A percentile compares a stretch with the other conserved stretches of the same genome.
Evolutionary conservation across 92 coral and sea anemone genomes (phyloP).

Genomic region (Porites divaricata): DNA sequence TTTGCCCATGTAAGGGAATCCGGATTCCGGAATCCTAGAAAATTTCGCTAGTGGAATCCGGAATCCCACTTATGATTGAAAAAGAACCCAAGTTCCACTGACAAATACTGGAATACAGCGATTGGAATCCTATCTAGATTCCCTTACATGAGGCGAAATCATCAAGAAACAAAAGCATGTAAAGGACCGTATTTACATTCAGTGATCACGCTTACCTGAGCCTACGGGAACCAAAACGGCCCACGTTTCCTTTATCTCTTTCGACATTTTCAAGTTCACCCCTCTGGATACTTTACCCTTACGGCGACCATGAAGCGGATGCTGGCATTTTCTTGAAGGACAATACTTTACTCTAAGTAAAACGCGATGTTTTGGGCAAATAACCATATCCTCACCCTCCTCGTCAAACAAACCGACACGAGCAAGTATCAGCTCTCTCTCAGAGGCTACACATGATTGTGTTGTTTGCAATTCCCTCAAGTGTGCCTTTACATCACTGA

Average conservation of each 20-base stretch:
- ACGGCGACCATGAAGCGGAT: slow-evolving; percentile 30
- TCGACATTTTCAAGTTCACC: slow-evolving; percentile 13
- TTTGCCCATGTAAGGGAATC: too few relatives aligned
- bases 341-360: slow-evolving; percentile 13
- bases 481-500: slow-evolving; percentile 22
- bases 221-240: slow-evolving; percentile 27
- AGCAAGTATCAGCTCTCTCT: slow-evolving; percentile 13
- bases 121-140: slow-evolving; percentile 13
- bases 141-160: slow-evolving; percentile 9
- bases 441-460: slow-evolving; percentile 23
- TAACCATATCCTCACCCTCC: slow-evolving; percentile 17
- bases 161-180: slow-evolving; percentile 4
- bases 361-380: slow-evolving; percentile 37
- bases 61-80: too few relatives aligned
- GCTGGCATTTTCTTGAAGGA: slow-evolving; percentile 9
- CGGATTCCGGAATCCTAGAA: too few relatives aligned
- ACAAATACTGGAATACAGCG: not conserved
- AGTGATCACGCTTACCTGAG: slow-evolving; percentile 22
- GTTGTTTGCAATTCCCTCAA: slow-evolving; percentile 4
- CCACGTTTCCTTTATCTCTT: slow-evolving; percentile 31
- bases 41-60: too few relatives aligned
- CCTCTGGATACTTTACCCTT: slow-evolving; percentile 17
- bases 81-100: too few relatives aligned
- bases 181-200: not conserved
- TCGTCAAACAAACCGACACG: slow-evolving; percentile 23